These are phyloP conservation scores for Rhinogobio ventralis DNA, from an alignment of 2,797 vertebrate genomes.

Conservation along the genomic window DNA sequence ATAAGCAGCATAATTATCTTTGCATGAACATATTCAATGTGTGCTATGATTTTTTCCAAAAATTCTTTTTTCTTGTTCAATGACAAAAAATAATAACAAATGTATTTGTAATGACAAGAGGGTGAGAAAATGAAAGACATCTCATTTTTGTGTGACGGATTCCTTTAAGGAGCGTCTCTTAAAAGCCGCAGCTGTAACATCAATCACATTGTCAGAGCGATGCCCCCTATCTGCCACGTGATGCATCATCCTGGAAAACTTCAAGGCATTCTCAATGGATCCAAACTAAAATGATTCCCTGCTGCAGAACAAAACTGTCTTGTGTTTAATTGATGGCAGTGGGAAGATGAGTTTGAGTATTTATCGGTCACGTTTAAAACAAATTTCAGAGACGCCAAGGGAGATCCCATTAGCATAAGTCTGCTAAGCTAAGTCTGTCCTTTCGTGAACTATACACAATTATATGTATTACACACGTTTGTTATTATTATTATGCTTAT, in stretches of 20 bases:
- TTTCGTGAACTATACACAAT: not conserved
- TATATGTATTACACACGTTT: not conserved
- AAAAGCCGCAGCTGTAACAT: not conserved
- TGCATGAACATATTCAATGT: not conserved
- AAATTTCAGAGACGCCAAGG: slow-evolving; percentile 71
- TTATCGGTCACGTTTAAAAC: slow-evolving; percentile 77
- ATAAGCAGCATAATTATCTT: not conserved
- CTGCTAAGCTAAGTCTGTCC: not conserved
- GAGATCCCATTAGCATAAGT: slow-evolving; percentile 81
- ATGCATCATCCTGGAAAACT: slow-evolving; percentile 68
- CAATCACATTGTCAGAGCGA: slow-evolving; percentile 13
- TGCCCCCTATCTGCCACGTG: slow-evolving; percentile 17
- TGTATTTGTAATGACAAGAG: not conserved
- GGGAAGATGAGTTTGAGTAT: slow-evolving; percentile 77
- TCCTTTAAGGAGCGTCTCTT: not conserved
- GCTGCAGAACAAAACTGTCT: slow-evolving; percentile 83
- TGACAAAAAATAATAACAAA: not conserved
- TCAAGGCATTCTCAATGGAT: slow-evolving; percentile 70
- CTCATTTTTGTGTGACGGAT: not conserved
- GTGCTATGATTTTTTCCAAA: not conserved
- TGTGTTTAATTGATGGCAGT: slow-evolving; percentile 80
- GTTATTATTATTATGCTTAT: not conserved
- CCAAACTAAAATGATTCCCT: slow-evolving; percentile 79
- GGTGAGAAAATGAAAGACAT: not conserved
- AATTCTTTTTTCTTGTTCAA: not conserved